A percentile compares a stretch with the other conserved stretches of the same genome.
phyloP scores from a whole-genome alignment of 2,888 invertebrate genomes.

The Tricholauxania praeusta region DNA sequence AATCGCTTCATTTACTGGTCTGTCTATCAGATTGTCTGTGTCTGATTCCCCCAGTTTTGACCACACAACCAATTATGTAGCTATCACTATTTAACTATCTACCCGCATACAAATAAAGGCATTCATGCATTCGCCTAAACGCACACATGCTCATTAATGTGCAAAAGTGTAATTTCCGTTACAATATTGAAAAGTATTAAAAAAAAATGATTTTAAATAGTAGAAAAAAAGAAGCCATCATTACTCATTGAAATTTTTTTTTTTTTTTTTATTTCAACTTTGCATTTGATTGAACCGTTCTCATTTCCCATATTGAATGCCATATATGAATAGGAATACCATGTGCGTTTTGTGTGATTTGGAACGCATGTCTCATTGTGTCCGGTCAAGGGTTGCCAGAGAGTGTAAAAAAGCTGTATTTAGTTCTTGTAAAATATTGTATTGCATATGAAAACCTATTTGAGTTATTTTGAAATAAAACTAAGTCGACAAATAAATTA shows the following conservation, averaged over 20 bases:
- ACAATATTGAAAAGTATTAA: slow-evolving; percentile 14
- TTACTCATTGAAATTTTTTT: slow-evolving; percentile 1
- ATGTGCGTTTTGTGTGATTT: too few relatives aligned
- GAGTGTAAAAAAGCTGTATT: too few relatives aligned
- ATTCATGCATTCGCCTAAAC: background rate
- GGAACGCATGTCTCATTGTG: too few relatives aligned
- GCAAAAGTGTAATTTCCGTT: slow-evolving; percentile 26
- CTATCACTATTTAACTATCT: background rate
- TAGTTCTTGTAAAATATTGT: too few relatives aligned
- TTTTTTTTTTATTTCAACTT: slow-evolving; percentile 11
- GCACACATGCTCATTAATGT: background rate
- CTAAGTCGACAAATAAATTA: too few relatives aligned
- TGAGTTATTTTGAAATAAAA: too few relatives aligned
- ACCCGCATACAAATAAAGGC: background rate
- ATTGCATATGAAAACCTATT: too few relatives aligned
- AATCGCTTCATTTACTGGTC: too few relatives aligned
- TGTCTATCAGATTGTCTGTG: background rate
- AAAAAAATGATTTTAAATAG: background rate
- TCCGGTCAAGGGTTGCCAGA: too few relatives aligned
- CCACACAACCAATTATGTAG: slow-evolving; percentile 7
- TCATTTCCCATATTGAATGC: too few relatives aligned
- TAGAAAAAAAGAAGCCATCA: slow-evolving; percentile 5
- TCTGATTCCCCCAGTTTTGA: slow-evolving; percentile 10
- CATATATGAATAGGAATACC: too few relatives aligned
- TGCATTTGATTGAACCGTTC: slow-evolving; percentile 16